Conservation (phyloP, 1,140 invertebrate genomes). For the Spodoptera frugiperda region DNA sequence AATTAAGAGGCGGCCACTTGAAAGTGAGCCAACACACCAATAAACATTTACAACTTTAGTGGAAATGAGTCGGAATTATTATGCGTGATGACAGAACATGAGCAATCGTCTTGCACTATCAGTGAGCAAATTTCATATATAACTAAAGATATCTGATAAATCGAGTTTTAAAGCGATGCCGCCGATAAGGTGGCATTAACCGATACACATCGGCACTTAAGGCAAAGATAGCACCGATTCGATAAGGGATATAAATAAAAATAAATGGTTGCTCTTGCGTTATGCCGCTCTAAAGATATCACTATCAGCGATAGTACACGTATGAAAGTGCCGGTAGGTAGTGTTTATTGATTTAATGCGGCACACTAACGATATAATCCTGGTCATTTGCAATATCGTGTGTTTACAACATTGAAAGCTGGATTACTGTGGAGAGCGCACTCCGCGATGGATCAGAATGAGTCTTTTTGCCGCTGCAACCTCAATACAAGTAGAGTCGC, state of each 20-base stretch:
- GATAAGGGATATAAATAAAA: slow-evolving; percentile 75
- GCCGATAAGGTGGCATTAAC: slow-evolving; percentile 61
- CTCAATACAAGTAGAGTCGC: not conserved
- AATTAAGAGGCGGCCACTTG: slow-evolving; percentile 28
- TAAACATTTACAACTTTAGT: not conserved
- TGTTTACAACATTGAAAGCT: slow-evolving; percentile 37
- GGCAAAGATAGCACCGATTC: slow-evolving; percentile 58
- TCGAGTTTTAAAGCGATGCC: slow-evolving; percentile 58
- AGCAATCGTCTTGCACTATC: slow-evolving; percentile 44
- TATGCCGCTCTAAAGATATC: slow-evolving; percentile 67
- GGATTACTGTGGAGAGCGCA: slow-evolving; percentile 25
- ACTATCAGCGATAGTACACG: slow-evolving; percentile 59
- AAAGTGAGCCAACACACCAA: slow-evolving; percentile 9
- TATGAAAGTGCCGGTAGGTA: slow-evolving; percentile 52
- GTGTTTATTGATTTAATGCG: slow-evolving; percentile 61
- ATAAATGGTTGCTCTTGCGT: slow-evolving; percentile 70
- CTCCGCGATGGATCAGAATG: not conserved
- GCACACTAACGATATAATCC: slow-evolving; percentile 51
- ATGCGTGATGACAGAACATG: slow-evolving; percentile 13
- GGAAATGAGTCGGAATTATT: not conserved
- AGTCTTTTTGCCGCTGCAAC: no score
- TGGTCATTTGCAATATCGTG: slow-evolving; percentile 50
- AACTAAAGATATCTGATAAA: slow-evolving; percentile 57
- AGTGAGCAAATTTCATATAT: slow-evolving; percentile 57
- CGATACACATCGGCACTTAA: slow-evolving; percentile 75